Percentiles rank a stretch among this genome's conserved stretches.
Conservation (phyloP, 2,888 invertebrate species). For the Halocaridina rubra region DNA sequence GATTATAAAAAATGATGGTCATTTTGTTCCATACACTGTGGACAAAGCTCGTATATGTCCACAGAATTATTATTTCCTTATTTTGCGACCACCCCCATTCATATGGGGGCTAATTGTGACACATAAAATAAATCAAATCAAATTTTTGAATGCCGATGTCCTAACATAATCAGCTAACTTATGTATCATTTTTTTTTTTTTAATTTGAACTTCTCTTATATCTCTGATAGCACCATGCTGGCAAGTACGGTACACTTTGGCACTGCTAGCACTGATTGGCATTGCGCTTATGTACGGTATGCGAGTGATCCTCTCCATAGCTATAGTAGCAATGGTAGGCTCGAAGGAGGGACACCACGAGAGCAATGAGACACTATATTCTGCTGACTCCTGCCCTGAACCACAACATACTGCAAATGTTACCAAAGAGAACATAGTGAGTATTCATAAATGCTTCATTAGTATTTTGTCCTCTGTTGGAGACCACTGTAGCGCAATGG, state of each 20-base stretch:
- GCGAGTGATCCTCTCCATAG: slow-evolving; percentile 43
- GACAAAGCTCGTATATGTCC: no score
- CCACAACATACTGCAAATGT: neutral
- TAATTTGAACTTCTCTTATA: neutral
- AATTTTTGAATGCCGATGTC: neutral
- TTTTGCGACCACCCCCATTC: no score
- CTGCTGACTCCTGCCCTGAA: neutral
- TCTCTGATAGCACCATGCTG: slow-evolving; percentile 13
- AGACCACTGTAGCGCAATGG: neutral
- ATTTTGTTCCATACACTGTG: no score
- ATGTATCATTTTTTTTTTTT: neutral
- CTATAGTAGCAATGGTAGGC: slow-evolving; percentile 50
- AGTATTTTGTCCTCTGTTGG: neutral
- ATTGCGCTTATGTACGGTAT: slow-evolving; percentile 48
- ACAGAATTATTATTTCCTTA: no score
- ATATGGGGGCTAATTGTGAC: no score
- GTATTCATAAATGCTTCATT: no score
- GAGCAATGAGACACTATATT: neutral
- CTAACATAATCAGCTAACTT: neutral
- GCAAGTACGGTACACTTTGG: slow-evolving; percentile 47
- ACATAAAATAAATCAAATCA: neutral
- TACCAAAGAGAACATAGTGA: neutral
- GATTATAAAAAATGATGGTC: no score
- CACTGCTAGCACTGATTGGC: slow-evolving; percentile 18
- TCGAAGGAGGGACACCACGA: neutral